Evolutionary conservation across 30 jellyfish, hydroid and myxozoan species (phyloP), one percentile per base, ranked within the genome.

Genomic region (Aurelia sp.): DNA sequence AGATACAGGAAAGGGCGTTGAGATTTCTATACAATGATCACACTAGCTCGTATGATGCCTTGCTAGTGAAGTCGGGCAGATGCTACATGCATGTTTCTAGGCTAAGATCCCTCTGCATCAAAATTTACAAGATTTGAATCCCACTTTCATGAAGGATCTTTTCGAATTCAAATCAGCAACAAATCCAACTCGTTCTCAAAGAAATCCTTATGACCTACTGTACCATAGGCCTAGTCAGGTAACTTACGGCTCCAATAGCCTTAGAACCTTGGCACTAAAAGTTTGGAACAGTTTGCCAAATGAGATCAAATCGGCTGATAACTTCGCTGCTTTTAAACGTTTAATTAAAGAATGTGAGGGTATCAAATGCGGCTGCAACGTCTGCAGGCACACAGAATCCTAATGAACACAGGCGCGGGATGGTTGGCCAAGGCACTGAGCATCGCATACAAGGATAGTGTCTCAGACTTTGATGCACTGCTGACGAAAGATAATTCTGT

Each of bases 1-100:
- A 69, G 44, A 23, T 33, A 73, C 75, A 74, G 13, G 86, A 74
- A 74, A 62, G 73, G 18, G 86, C 86, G 3, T 10, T 53, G 47
- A 74, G 86, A 53, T 74, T 74, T 31, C 63, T 74, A 59, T 21
- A 59, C 69, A 59, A 59, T 59, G 69, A 59, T 59, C 23, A 59
- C 35, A 59, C 12, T 7, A 18, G 13, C 23, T 21, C 23, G 33
- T 59, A 59, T 59, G 69, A 59, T 18, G 33, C 23, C 33, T 12
- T 59, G 33, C 69, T 59, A 4, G 33, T 21, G 33, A 59, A 59
- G 33, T 59, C 69, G 33, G 69, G 69, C 37, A 66, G 50, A 66
- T n/a, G n/a, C n/a, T 23, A 35, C 50, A 66, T 66, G 77, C 77
- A 66, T 16, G 59, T 35, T 66, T 35, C 50, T 66, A 20, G 55